Evolutionary conservation across 2,797 vertebrate species (phyloP).

Genomic region (Scomberomorus guttatus): DNA sequence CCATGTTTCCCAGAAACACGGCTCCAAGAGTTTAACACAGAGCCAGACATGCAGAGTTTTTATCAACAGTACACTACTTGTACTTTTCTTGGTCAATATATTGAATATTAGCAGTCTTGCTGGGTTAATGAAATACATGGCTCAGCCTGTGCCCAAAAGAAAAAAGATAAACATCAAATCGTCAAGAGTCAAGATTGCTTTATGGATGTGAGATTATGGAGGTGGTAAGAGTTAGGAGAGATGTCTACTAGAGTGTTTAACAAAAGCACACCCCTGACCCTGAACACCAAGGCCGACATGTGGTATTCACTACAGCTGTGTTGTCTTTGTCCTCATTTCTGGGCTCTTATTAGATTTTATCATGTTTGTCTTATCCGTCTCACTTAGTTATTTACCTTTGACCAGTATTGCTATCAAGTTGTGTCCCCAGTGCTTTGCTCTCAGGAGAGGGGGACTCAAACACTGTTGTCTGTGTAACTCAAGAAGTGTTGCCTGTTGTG

Average conservation of each 20-base stretch:
- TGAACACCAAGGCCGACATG: conserved; percentile 75
- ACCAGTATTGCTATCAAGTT: conserved; percentile 72
- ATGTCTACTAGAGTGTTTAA: conserved; percentile 58
- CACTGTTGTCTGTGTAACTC: conserved; percentile 78
- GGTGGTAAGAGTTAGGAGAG: conserved; percentile 49
- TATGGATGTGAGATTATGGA: conserved; percentile 51
- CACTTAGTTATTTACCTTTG: conserved; percentile 80
- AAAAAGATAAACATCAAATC: conserved; percentile 61
- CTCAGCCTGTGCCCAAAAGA: conserved; percentile 49
- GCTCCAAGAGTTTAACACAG: conserved; percentile 50
- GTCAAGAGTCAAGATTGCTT: conserved; percentile 49
- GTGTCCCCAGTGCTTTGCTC: conserved; percentile 71
- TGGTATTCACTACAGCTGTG: conserved; percentile 84
- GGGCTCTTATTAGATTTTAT: conserved; percentile 81
- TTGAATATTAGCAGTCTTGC: conserved; percentile 42
- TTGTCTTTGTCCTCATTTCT: conserved; percentile 80
- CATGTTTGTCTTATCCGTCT: conserved; percentile 83
- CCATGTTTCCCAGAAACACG: conserved; percentile 53
- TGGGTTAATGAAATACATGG: conserved; percentile 44
- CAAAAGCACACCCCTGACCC: conserved; percentile 67
- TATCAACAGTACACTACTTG: conserved; percentile 9
- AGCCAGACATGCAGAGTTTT: conserved; percentile 43
- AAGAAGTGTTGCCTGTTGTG: conserved; percentile 62
- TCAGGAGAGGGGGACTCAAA: conserved; percentile 57
- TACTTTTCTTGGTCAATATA: conserved; percentile 42